Base-by-base conservation (phyloP, 2,888 invertebrate genomes). In the Cantharis nigra region DNA sequence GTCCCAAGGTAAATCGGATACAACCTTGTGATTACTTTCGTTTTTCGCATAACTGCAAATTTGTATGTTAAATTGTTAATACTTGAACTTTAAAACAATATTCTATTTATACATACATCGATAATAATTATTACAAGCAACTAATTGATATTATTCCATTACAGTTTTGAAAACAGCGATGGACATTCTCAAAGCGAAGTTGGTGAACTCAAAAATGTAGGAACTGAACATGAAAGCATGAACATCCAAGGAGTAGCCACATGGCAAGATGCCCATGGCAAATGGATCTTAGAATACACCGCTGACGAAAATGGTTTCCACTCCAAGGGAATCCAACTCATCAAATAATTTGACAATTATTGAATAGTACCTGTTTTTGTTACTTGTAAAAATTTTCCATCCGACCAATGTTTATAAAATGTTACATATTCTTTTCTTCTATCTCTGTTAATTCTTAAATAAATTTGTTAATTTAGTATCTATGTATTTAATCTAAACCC, bases 251-350 rank as follows among this genome's bases (percentile, higher is more conserved):
- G 92, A 14, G 88, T 89, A 3, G 91, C 89, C 87, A 87, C 89
- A 23, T 91, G 90, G 89, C 86, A 90, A 0, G 92, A 89, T 20
- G 90, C 90, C 64, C 92, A 92, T 81, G 92, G 92, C 3, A 88
- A 87, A 73, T 90, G 91, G 89, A 75, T 83, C 11, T 86, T 91
- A 72, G 84, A 65, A 72, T 91, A 90, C 89, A 72, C 86, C 77
- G 90, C 91, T 79, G 91, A 91, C 80, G 90, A 91, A 82, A 90
- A 90, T 80, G 91, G 91, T 13, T 91, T 87, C 89, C 89, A 90
- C 78, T 90, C 91, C 1, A 78, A 81, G 75, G 75, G 75, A 20
- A 65, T 16, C 7, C 71, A 75, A 23, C 65, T 75, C 65, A 49
- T 71, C 9, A 71, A 75, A 23, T 71, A 71, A 33, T 13, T 49